phyloP scores from a whole-genome alignment of 2,797 vertebrate species.

The Natrix natrix region DNA sequence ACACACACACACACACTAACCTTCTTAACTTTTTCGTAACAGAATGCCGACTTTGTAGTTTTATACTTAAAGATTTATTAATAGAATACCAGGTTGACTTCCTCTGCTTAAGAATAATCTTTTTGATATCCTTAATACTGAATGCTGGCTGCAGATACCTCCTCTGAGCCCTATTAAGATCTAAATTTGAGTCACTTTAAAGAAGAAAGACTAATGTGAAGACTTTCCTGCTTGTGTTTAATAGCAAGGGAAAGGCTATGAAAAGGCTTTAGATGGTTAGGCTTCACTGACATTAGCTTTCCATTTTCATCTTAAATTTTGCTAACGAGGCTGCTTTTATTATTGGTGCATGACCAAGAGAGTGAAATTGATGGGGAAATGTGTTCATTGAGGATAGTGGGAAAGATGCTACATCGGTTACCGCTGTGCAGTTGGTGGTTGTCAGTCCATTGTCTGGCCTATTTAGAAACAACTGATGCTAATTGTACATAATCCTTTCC shows the following conservation, averaged over 20 bases:
- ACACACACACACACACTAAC: too few species aligned
- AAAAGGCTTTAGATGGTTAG: conserved; percentile 43
- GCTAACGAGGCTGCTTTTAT: conserved; percentile 51
- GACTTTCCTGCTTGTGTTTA: conserved; percentile 35
- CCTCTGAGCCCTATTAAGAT: conserved; percentile 34
- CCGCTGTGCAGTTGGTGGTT: conserved; percentile 50
- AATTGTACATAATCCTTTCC: conserved; percentile 58
- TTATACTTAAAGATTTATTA: conserved; percentile 15
- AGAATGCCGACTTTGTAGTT: background rate
- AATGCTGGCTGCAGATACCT: conserved; percentile 21
- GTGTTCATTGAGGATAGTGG: background rate
- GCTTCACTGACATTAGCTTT: conserved; percentile 60
- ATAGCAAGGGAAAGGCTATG: conserved; percentile 34
- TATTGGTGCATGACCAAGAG: conserved; percentile 24
- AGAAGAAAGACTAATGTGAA: background rate
- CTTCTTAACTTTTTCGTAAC: background rate
- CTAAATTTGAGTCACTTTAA: conserved; percentile 46
- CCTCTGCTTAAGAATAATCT: conserved; percentile 27
- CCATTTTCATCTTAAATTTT: conserved; percentile 50
- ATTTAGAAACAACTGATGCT: conserved; percentile 47
- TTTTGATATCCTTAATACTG: conserved; percentile 35
- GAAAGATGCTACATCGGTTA: conserved; percentile 15
- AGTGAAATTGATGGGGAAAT: conserved; percentile 51
- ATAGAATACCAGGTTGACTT: conserved; percentile 16
- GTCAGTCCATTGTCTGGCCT: conserved; percentile 45